Evolutionary conservation across 2,888 invertebrate species (phyloP), one percentile per base, ranked within the genome.

Genomic region (Nasonia oneida): DNA sequence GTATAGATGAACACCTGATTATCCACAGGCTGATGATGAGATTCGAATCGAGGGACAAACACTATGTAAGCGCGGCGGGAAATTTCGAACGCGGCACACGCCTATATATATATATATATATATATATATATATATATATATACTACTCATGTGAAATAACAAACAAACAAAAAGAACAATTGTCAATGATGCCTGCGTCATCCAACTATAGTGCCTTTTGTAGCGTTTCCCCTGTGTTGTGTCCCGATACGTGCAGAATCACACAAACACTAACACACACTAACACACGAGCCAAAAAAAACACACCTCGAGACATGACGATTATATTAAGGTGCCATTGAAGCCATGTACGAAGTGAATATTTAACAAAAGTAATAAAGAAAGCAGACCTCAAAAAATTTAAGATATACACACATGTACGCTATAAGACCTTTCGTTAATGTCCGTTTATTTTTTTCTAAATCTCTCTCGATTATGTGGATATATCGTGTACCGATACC

Each of bases 131-230:
- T 23, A 23, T 23, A 23, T 23, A 23, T 23, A 23, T 23, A 23
- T 39, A 6, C 4, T 53, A 53, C 18, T 2, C 18, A 3, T 57
- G 15, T 18, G 15, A 53, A 8, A 42, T 42, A 42, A 8, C 1
- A 8, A 47, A 47, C 29, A 29, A 29, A 29, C 29, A 47, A 47
- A 12, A 47, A 47, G 0, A 47, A 10, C 10, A 42, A 8, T 8
- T 37, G 29, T 57, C 18, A 47, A 70, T 80, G 78, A 77, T 88
- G 86, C 86, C 86, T 88, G 87, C 89, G 89, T 90, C 90, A 92
- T 90, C 90, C 90, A 90, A 87, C 89, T 92, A 47, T 47, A 92
- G 92, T 93, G 92, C 92, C 92, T 93, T 47, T 90, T 89, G 88
- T 91, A 91, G 90, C 67, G 10, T 67, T 47, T 67, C n/a, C 47